Evolutionary conservation across 2,797 vertebrate species (phyloP).

Genomic region (Anguilla megastoma): DNA sequence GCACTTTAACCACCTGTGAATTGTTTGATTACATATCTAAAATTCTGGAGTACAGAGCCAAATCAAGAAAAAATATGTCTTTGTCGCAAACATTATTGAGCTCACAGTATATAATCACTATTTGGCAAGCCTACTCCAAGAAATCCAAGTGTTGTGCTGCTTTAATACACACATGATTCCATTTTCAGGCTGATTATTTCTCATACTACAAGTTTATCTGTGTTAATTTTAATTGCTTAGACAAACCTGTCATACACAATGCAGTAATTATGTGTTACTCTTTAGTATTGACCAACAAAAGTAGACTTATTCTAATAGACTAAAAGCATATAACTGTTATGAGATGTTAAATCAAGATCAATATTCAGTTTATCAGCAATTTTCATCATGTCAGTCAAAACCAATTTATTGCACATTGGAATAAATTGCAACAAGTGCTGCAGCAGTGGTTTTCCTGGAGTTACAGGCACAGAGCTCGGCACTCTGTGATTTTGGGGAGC

Average conservation of each 20-base stretch:
- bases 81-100: no score
- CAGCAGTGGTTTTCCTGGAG: background rate
- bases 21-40: no score
- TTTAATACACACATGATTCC: background rate
- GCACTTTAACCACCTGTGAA: no score
- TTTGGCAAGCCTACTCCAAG: no score
- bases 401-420: background rate
- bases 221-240: background rate
- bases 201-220: background rate
- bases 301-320: background rate
- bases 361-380: background rate
- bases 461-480: background rate
- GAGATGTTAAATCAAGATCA: background rate
- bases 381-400: background rate
- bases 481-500: slow-evolving; percentile 22
- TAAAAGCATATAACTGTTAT: background rate
- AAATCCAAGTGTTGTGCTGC: background rate
- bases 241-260: background rate
- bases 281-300: background rate
- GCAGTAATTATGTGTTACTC: background rate
- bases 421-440: background rate
- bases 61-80: no score
- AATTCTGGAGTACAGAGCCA: no score
- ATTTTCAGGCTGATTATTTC: background rate
- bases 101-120: background rate